phyloP scores from a whole-genome alignment of 2,888 invertebrate species.

The Drosophila mercatorum region DNA sequence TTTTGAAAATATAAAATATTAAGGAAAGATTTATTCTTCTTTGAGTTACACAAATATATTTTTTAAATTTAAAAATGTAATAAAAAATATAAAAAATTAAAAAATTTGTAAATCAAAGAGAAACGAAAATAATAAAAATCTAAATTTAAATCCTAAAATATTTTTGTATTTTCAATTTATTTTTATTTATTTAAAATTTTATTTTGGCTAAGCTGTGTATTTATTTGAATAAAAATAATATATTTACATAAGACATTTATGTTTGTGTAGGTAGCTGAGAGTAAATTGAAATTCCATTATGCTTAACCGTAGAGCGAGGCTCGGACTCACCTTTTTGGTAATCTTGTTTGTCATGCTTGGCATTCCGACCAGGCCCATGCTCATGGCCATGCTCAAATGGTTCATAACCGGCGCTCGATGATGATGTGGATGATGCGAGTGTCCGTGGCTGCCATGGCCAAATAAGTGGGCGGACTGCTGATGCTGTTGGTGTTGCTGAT shows the following conservation, averaged over 20 bases:
- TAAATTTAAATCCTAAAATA: not conserved
- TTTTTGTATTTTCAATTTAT: not conserved
- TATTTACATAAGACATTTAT: not conserved
- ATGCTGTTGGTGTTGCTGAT: conserved; percentile 51
- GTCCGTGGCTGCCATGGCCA: conserved; percentile 55
- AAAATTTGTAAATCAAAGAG: not conserved
- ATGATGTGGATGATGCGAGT: conserved; percentile 67
- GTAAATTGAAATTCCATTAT: conserved; percentile 3
- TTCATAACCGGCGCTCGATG: conserved; percentile 82
- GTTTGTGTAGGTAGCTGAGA: not conserved
- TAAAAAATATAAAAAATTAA: no score
- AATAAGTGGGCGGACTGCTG: conserved; percentile 48
- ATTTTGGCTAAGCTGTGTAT: not conserved
- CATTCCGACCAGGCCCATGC: conserved; percentile 82
- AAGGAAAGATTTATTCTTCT: no score
- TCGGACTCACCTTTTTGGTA: conserved; percentile 80
- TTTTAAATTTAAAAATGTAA: no score
- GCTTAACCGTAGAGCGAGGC: not conserved
- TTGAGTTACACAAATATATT: no score
- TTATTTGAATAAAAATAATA: not conserved
- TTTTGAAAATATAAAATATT: no score
- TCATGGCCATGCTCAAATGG: conserved; percentile 83
- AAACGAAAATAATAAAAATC: not conserved
- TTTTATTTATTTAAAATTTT: not conserved
- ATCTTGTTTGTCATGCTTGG: conserved; percentile 80